A percentile compares a stretch with the other conserved stretches of the same genome.
Conservation (phyloP, 2,797 vertebrate species). For the Cryptoblepharus egeriae region DNA sequence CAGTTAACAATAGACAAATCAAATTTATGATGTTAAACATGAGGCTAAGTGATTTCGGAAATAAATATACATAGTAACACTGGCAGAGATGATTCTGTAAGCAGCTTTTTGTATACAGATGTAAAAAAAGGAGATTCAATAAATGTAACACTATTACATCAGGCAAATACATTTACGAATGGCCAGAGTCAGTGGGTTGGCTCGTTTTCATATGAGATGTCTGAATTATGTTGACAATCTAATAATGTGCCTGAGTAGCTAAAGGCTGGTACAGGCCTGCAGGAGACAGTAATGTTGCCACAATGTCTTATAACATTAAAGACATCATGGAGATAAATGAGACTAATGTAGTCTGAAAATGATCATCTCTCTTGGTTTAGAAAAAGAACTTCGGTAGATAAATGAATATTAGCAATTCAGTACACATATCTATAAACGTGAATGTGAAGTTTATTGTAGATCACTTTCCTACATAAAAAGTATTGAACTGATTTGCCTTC, state of each 20-base stretch:
- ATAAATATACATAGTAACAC: slow-evolving; percentile 29
- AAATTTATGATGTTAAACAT: neutral
- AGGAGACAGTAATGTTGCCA: slow-evolving; percentile 67
- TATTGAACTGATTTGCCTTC: slow-evolving; percentile 43
- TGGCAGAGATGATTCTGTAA: slow-evolving; percentile 40
- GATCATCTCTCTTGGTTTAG: slow-evolving; percentile 60
- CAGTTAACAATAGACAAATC: neutral
- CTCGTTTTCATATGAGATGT: slow-evolving; percentile 68
- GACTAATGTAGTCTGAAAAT: slow-evolving; percentile 73
- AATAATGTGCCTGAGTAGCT: slow-evolving; percentile 75
- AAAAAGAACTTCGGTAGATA: slow-evolving; percentile 69
- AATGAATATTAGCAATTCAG: slow-evolving; percentile 62
- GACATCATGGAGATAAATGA: slow-evolving; percentile 78
- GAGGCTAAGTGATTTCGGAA: slow-evolving; percentile 27
- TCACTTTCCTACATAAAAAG: slow-evolving; percentile 29
- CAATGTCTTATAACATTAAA: slow-evolving; percentile 75
- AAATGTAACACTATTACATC: slow-evolving; percentile 65
- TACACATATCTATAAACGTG: neutral
- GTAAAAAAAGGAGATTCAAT: slow-evolving; percentile 33
- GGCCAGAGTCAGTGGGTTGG: slow-evolving; percentile 60
- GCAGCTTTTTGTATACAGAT: neutral
- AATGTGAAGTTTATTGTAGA: slow-evolving; percentile 28
- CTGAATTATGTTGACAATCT: slow-evolving; percentile 80
- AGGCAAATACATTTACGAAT: slow-evolving; percentile 68
- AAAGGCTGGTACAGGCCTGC: slow-evolving; percentile 71